These are phyloP conservation scores for Nebria brevicollis DNA, from an alignment of 2,888 invertebrate species.

Conservation along the genomic window DNA sequence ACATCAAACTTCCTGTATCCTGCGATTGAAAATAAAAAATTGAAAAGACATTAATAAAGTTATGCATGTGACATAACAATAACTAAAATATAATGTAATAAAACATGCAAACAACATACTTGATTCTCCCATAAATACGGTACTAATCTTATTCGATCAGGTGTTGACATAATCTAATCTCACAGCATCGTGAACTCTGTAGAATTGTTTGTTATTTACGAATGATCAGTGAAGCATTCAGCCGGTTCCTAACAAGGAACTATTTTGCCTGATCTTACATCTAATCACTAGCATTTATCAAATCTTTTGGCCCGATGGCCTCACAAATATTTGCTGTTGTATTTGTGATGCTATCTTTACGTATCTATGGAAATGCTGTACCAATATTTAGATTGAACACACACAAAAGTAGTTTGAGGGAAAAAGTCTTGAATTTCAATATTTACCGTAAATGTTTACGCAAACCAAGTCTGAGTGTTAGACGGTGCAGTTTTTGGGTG, in stretches of 20 bases:
- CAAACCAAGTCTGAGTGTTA: conserved; percentile 27
- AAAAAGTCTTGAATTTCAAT: conserved; percentile 48
- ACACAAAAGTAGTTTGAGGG: conserved; percentile 47
- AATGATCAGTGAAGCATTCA: conserved; percentile 39
- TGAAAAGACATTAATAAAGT: not conserved
- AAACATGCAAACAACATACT: conserved; percentile 23
- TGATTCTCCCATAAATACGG: conserved; percentile 16
- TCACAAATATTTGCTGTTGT: conserved; percentile 37
- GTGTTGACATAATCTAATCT: conserved; percentile 47
- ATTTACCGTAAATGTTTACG: conserved; percentile 47
- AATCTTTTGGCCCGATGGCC: conserved; percentile 29
- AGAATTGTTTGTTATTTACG: conserved; percentile 29
- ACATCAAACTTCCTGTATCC: conserved; percentile 25
- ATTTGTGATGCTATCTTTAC: conserved; percentile 23
- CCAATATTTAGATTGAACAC: conserved; percentile 43
- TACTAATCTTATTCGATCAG: conserved; percentile 31
- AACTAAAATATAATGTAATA: not conserved
- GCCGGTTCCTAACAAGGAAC: not conserved
- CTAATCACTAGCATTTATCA: conserved; percentile 43
- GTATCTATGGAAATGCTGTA: conserved; percentile 40
- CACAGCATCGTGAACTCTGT: conserved; percentile 12
- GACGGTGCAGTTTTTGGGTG: not conserved
- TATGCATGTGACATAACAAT: conserved; percentile 10
- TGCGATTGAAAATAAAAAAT: conserved; percentile 23
- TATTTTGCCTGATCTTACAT: conserved; percentile 13